Evolutionary conservation across 2,888 invertebrate species (phyloP), one percentile per base, ranked within the genome.

Genomic region (Norana najaformis): DNA sequence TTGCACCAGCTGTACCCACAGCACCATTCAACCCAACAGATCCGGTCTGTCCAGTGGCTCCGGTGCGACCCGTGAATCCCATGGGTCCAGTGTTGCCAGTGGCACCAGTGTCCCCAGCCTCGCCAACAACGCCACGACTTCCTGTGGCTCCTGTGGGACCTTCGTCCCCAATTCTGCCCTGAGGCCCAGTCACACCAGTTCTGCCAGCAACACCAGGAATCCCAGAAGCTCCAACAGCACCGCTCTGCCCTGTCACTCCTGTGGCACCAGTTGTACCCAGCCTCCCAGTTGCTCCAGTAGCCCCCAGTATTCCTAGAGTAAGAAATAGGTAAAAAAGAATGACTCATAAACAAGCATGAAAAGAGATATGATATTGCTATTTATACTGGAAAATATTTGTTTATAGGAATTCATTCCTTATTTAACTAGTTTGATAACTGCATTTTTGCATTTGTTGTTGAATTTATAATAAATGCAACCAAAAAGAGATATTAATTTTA

Each of bases 91-190:
- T 36, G 20, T 37, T 8, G 14, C 90, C 90, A 3, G 89, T 30
- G 38, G 89, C 89, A 18, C 91, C 91, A 18, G 89, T 85, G 38
- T 53, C 3, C n/a, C 85, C 85, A 85, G 30, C 34, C 37, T 35
- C 36, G 8, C 85, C 85, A 36, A 89, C 20, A 30, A n/a, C 36
- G 13, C 91, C 91, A 53, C 88, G 30, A 18, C 85, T 89, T n/a
- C 91, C 90, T 35, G 90, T 69, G 47, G 88, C n/a, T n/a, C 92
- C 92, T 83, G 89, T 85, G 34, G 34, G 35, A 37, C 89, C 89
- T 34, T 34, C 6, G 23, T 89, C 83, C 38, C 92, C 92, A 39
- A 88, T 83, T 83, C 90, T 88, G 41, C 98, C 98, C 18, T 97
- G 36, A 36, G 37, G 18, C 35, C 85, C 85, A 23, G 85, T 85